Conservation (phyloP, 2,888 invertebrate species). For the Stenolophus ochropezus region DNA sequence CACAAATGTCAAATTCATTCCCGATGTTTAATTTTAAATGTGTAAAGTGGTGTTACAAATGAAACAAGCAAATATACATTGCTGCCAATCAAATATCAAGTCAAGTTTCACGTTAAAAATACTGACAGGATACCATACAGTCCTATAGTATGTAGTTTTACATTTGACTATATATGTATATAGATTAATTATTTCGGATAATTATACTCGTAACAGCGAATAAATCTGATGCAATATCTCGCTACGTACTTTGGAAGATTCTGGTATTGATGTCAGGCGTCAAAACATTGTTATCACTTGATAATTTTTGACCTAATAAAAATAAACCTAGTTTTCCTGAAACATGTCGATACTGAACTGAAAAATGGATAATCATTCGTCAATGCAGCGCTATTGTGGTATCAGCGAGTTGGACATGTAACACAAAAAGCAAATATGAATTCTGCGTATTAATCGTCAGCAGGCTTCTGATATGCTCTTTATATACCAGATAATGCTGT, state of each 20-base stretch:
- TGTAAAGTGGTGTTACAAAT: no score
- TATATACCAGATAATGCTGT: no score
- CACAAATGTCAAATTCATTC: no score
- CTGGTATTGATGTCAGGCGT: not conserved
- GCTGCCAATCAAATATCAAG: no score
- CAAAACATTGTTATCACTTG: conserved; percentile 31
- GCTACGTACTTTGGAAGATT: not conserved
- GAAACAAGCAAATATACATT: no score
- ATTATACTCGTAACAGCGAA: not conserved
- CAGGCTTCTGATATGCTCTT: not conserved
- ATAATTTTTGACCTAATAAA: conserved; percentile 25
- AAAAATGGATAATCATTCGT: not conserved
- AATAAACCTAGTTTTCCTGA: conserved; percentile 16
- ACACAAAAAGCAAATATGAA: not conserved
- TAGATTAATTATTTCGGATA: no score
- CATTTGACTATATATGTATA: no score
- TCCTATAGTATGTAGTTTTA: no score
- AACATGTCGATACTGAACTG: no score
- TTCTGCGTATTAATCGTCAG: not conserved
- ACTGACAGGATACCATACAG: no score
- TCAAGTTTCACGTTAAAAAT: no score
- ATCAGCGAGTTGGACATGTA: not conserved
- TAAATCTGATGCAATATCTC: conserved; percentile 3
- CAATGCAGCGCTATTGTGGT: not conserved
- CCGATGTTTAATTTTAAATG: no score